phyloP scores from a whole-genome alignment of 2,888 invertebrate genomes.

The Protophormia terraenovae region DNA sequence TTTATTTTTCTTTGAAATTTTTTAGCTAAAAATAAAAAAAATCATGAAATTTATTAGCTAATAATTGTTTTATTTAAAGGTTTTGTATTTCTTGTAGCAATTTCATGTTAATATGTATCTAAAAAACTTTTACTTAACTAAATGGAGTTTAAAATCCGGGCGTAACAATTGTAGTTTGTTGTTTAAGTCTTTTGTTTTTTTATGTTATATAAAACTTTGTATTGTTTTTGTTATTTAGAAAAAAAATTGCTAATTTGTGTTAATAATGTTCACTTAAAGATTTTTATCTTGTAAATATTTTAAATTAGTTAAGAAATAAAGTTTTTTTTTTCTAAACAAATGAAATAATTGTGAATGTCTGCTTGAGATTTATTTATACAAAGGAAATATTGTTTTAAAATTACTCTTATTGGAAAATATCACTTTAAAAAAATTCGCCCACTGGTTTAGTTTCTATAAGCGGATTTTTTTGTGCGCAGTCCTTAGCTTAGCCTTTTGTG shows the following conservation, averaged over 20 bases:
- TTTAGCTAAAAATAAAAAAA: not conserved
- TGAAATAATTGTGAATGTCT: not conserved
- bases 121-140: too few relatives aligned
- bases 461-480: too few relatives aligned
- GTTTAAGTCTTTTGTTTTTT: slow-evolving; percentile 48
- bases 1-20: not conserved
- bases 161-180: slow-evolving; percentile 13
- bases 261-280: not conserved
- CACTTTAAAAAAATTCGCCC: too few relatives aligned
- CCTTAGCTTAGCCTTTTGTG: too few relatives aligned
- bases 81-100: too few relatives aligned
- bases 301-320: not conserved
- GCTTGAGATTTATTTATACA: too few relatives aligned
- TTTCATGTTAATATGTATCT: too few relatives aligned
- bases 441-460: too few relatives aligned
- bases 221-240: not conserved
- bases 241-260: not conserved
- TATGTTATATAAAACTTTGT: not conserved
- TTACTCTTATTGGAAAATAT: too few relatives aligned
- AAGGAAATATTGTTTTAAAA: too few relatives aligned
- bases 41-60: not conserved
- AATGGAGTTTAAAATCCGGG: slow-evolving; percentile 24
- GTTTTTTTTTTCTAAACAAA: not conserved
- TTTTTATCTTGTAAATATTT: slow-evolving; percentile 10
- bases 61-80: not conserved